Evolutionary conservation across 2,888 invertebrate species (phyloP).

Genomic region (Machimus rusticus): DNA sequence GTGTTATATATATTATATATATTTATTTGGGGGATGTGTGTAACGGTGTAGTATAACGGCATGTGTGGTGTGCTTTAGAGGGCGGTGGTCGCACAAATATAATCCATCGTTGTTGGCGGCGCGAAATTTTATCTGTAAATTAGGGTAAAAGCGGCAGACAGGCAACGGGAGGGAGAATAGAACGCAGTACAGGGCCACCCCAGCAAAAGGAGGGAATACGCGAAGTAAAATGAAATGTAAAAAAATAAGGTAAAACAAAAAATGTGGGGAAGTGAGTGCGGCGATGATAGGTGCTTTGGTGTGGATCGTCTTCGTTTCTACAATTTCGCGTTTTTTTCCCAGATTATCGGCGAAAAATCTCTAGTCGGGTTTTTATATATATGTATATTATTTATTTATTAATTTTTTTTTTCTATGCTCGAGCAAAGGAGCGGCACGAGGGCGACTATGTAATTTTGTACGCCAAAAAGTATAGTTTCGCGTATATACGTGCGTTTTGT

Average conservation of each 20-base stretch:
- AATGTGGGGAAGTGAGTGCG: neutral
- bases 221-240: neutral
- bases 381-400: no score
- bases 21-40: neutral
- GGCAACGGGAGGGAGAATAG: neutral
- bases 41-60: neutral
- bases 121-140: slow-evolving; percentile 38
- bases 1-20: neutral
- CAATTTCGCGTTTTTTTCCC: neutral
- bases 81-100: slow-evolving; percentile 46
- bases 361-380: neutral
- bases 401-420: no score
- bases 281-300: neutral
- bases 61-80: slow-evolving; percentile 44
- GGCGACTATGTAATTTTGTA: neutral
- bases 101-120: slow-evolving; percentile 36
- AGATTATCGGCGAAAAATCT: neutral
- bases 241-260: no score
- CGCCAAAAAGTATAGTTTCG: neutral
- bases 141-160: slow-evolving; percentile 1
- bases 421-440: neutral
- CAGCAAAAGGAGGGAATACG: neutral
- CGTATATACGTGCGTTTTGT: neutral
- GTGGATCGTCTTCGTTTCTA: neutral
- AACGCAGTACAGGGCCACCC: neutral